Base-by-base conservation (phyloP, 2,797 vertebrate genomes). In the Sebastes vulpes region DNA sequence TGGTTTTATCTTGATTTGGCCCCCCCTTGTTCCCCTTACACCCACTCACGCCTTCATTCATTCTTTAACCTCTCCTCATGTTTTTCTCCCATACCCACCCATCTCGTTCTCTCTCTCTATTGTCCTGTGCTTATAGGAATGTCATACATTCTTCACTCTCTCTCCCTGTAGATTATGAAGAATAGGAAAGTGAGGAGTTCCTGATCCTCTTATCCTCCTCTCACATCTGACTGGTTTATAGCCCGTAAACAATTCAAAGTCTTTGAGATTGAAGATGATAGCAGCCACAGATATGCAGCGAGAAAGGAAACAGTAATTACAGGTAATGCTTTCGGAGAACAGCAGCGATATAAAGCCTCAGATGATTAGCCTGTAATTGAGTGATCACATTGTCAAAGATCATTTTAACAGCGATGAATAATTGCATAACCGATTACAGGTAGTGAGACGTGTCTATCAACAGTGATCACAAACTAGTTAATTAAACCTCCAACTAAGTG, bases 361-460 rank as follows among this genome's bases (percentile, higher is more conserved):
- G 54, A 84, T 89, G 85, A 90, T 88, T 77, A 85, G 77, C 72
- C 75, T 78, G 78, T 86, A 90, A 92, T 73, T 80, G 78, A 86
- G 63, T 69, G 74, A 85, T 83, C 74, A 72, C 69, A 58, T 71
- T 72, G 77, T 81, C 53, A 86, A 50, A 86, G 81, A 77, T 77
- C 4, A 77, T 82, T 85, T 68, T 28, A 73, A 81, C 50, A 63
- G 61, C 9, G 18, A 71, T 72, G 66, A 71, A 81, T 86, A 67
- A 82, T 71, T 69, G 46, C 59, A 10, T 63, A 68, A 70, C 26
- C 61, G 75, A 85, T 90, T 83, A 75, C 77, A 86, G 86, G 78
- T 79, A 50, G 79, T 59, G 52, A 77, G 50, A 72, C 54, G 42
- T 25, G 11, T 82, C 73, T 61, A 65, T 80, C 84, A 86, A 21